A percentile compares a stretch with the other conserved stretches of the same genome.
Conservation (phyloP, 1,140 invertebrate species). For the Drusus annulatus region DNA sequence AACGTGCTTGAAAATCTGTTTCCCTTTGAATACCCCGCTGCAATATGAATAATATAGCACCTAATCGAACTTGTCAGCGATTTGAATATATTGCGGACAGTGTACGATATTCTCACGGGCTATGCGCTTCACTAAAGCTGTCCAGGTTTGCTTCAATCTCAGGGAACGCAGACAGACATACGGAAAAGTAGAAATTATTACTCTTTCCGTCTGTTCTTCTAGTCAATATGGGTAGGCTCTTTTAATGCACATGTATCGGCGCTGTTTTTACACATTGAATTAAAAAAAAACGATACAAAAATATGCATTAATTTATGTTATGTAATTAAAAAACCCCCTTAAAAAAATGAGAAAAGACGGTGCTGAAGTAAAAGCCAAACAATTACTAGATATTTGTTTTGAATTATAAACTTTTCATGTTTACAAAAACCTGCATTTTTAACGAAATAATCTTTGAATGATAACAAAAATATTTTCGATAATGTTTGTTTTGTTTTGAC, state of each 20-base stretch:
- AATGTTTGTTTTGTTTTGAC: no score
- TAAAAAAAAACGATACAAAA: no score
- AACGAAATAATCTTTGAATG: no score
- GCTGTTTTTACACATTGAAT: neutral
- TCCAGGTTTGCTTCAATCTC: constrained; percentile 13
- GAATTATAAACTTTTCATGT: no score
- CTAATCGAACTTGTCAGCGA: constrained; percentile 38
- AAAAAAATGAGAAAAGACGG: no score
- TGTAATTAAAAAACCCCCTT: no score
- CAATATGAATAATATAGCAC: constrained; percentile 7
- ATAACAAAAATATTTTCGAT: no score
- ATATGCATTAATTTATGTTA: no score
- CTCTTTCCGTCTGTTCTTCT: neutral
- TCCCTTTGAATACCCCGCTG: neutral
- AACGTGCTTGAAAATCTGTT: neutral
- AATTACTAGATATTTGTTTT: no score
- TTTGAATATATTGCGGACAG: constrained; percentile 43
- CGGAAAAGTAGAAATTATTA: constrained; percentile 40
- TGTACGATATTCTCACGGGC: neutral
- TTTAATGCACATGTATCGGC: no score
- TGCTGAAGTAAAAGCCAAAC: no score
- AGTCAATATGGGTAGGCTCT: neutral
- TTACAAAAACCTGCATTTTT: no score
- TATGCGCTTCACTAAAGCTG: constrained; percentile 12
- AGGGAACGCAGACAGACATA: constrained; percentile 26